Conservation (phyloP, 2,888 invertebrate species). For the Himalopsyche japonica region DNA sequence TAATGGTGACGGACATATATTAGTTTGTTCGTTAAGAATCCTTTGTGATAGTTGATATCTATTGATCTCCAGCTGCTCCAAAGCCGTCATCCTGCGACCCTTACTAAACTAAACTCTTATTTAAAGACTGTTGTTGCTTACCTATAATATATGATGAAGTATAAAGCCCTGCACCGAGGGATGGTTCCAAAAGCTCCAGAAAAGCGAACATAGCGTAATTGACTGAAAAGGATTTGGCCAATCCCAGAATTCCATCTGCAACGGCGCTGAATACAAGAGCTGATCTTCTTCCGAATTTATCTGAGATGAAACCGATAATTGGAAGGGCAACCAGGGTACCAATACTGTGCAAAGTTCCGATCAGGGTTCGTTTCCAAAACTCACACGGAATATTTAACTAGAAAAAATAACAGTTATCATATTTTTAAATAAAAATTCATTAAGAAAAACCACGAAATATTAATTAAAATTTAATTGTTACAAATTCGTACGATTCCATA, state of each 20-base stretch:
- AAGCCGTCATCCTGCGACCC: no score
- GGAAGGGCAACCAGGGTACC: slow-evolving; percentile 73
- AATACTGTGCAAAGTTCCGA: slow-evolving; percentile 73
- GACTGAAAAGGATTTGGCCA: slow-evolving; percentile 69
- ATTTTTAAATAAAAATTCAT: no score
- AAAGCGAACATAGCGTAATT: slow-evolving; percentile 70
- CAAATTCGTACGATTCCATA: no score
- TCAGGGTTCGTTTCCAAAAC: slow-evolving; percentile 72
- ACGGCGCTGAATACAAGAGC: slow-evolving; percentile 65
- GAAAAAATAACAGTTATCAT: not conserved
- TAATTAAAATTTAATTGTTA: no score
- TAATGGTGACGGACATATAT: no score
- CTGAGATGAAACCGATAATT: slow-evolving; percentile 72
- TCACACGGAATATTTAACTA: slow-evolving; percentile 59
- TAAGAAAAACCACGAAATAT: no score
- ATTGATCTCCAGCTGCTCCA: no score
- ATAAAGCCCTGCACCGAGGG: slow-evolving; percentile 71
- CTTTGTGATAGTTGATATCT: no score
- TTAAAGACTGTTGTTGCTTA: slow-evolving; percentile 43
- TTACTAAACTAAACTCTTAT: no score
- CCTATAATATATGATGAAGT: slow-evolving; percentile 75
- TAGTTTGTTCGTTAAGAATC: no score
- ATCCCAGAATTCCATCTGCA: slow-evolving; percentile 67
- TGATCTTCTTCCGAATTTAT: slow-evolving; percentile 71
- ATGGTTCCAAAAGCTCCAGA: slow-evolving; percentile 73